phyloP scores from a whole-genome alignment of 2,797 vertebrate genomes.

The Heteromormyrus szaboi region DNA sequence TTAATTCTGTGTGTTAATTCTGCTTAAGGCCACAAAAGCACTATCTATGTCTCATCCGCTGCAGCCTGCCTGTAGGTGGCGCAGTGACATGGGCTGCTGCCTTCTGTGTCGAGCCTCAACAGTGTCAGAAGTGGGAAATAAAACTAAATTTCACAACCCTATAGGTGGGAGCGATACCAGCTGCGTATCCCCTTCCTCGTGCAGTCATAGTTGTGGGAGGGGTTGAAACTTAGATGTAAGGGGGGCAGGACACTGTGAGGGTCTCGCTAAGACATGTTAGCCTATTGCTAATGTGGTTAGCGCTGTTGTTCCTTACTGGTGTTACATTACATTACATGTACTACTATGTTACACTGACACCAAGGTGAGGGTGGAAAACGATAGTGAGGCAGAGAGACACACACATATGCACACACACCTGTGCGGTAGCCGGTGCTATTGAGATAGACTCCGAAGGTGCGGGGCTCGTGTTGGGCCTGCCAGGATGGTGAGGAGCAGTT shows the following conservation, averaged over 20 bases:
- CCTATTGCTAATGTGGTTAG: not conserved
- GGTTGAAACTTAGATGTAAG: not conserved
- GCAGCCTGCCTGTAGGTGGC: not conserved
- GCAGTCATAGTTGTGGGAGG: not conserved
- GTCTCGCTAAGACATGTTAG: not conserved
- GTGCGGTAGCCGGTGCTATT: constrained; percentile 92
- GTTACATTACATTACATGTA: not conserved
- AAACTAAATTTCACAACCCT: not conserved
- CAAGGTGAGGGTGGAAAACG: not conserved
- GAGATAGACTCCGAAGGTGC: constrained; percentile 85
- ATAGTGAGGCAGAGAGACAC: not conserved
- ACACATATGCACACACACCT: constrained; percentile 64
- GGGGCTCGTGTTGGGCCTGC: constrained; percentile 86
- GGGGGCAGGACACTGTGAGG: not conserved
- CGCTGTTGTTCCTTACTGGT: not conserved
- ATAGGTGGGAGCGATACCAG: not conserved
- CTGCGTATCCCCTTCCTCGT: not conserved
- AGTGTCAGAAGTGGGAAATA: not conserved
- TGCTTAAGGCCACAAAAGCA: not conserved
- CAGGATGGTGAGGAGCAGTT: constrained; percentile 93
- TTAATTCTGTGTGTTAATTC: not conserved
- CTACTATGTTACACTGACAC: not conserved
- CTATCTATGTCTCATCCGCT: not conserved
- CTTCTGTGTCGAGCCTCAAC: not conserved
- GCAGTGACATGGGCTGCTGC: not conserved